A percentile compares a stretch with the other conserved stretches of the same genome.
phyloP scores from a whole-genome alignment of 2,888 invertebrate species.

The Trichopria drosophilae region DNA sequence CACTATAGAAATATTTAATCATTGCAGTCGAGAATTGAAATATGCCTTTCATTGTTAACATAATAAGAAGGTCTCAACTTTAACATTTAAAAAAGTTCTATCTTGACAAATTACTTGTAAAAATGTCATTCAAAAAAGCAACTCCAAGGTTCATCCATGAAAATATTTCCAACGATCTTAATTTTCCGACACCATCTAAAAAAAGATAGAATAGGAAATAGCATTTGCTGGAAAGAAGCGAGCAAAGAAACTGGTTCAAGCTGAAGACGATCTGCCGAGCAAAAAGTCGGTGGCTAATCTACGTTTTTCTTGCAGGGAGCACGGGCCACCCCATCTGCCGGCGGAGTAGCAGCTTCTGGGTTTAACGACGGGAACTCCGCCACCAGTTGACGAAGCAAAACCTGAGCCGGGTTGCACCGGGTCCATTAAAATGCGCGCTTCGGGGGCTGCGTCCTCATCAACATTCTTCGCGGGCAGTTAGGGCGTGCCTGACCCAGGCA shows the following conservation, averaged over 20 bases:
- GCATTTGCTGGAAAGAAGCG: neutral
- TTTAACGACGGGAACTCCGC: constrained; percentile 30
- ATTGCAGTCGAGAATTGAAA: too few relatives aligned
- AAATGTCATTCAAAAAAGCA: too few relatives aligned
- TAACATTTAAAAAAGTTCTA: too few relatives aligned
- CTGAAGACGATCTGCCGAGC: constrained; percentile 8
- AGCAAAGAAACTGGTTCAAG: constrained; percentile 12
- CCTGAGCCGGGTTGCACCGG: constrained; percentile 18
- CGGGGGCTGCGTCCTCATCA: constrained; percentile 24
- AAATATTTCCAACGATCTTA: too few relatives aligned
- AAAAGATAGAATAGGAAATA: neutral
- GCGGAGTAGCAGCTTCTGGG: constrained; percentile 14
- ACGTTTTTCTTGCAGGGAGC: constrained; percentile 18
- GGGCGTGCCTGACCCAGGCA: constrained; percentile 28
- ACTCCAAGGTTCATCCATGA: too few relatives aligned
- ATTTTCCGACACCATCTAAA: too few relatives aligned
- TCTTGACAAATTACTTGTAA: too few relatives aligned
- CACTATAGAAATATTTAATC: too few relatives aligned
- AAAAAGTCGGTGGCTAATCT: constrained; percentile 14
- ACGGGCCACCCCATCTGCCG: constrained; percentile 7
- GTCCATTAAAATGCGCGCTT: constrained; percentile 28
- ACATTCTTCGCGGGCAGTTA: constrained; percentile 27
- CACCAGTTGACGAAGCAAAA: too few relatives aligned
- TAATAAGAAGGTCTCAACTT: too few relatives aligned
- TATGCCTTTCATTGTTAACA: too few relatives aligned